Base-by-base conservation (phyloP, 37 sponge, comb jelly and placozoan genomes). In the Hexactinellida sp. region DNA sequence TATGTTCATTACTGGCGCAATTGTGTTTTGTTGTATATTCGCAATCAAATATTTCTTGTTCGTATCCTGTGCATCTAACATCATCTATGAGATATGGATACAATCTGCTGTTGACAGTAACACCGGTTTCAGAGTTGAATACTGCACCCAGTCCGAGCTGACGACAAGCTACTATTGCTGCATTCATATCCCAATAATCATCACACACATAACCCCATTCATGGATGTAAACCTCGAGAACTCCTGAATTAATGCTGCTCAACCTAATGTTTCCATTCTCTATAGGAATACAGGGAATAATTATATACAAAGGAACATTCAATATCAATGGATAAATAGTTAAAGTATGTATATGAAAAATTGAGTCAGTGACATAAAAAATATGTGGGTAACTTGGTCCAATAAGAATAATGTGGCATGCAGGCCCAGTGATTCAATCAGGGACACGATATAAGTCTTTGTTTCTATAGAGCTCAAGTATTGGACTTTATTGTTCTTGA, bases 201-300 rank as follows among this genome's bases (percentile, higher is more conserved):
- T 63, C 76, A 63, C 76, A 63, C 34, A 63, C 76, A 63, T 63
- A 63, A 7, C 76, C 76, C 76, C 76, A 63, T 63, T 63, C 28
- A 63, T 63, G 21, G 5, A 32, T 21, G 13, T 63, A 63, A 21
- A 63, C 30, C 13, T 63, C 76, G 1, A 63, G 34, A n/a, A 63
- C 76, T 63, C 76, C 76, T 63, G 76, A 32, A 32, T 63, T 3
- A 10, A 21, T 23, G 34, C 13, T 63, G 30, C 28, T n/a, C 76
- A 63, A 63, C 13, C 76, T 10, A 28, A 63, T 63, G 5, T 63
- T 1, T n/a, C 76, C 76, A 63, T 23, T 25, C 3, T 10, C 76
- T 63, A 63, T 32, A 63, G 5, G 52, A 16, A 47, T 19, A 47
- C n/a, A n/a, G n/a, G n/a, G n/a, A n/a, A n/a, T n/a, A n/a, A n/a